Evolutionary conservation across 1,140 invertebrate genomes (phyloP).

Genomic region (Delia radicum): DNA sequence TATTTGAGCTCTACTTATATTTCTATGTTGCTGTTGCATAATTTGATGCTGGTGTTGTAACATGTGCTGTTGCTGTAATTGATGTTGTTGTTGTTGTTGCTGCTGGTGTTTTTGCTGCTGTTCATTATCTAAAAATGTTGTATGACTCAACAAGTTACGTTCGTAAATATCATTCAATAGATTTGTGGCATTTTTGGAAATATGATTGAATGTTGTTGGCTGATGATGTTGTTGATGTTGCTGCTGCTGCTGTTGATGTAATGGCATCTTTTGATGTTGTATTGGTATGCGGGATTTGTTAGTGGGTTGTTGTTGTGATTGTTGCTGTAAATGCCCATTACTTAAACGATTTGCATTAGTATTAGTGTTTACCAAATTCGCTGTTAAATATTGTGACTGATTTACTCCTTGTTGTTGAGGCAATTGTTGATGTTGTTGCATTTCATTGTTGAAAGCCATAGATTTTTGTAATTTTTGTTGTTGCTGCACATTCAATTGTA

Average conservation of each 20-base stretch:
- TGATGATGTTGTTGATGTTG: slow-evolving; percentile 20
- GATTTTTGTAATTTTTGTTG: slow-evolving; percentile 17
- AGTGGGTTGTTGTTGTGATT: background rate
- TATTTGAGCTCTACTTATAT: background rate
- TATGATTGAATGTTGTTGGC: slow-evolving; percentile 35
- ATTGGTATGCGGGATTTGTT: slow-evolving; percentile 27
- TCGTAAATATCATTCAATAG: slow-evolving; percentile 35
- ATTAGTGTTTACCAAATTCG: background rate
- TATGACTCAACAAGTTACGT: slow-evolving; percentile 35
- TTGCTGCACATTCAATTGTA: slow-evolving; percentile 14
- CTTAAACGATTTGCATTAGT: background rate
- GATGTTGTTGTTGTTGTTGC: slow-evolving; percentile 26
- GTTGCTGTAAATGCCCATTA: background rate
- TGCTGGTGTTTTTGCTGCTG: slow-evolving; percentile 21
- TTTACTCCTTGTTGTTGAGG: background rate
- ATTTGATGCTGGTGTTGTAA: slow-evolving; percentile 21
- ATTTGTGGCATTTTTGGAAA: slow-evolving; percentile 37
- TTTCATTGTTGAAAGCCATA: background rate
- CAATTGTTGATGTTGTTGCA: slow-evolving; percentile 5
- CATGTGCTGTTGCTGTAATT: slow-evolving; percentile 14
- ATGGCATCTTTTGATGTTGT: slow-evolving; percentile 19
- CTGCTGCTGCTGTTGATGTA: slow-evolving; percentile 24
- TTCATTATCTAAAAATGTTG: slow-evolving; percentile 27
- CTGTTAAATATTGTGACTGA: background rate
- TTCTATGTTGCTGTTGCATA: slow-evolving; percentile 3